phyloP scores from a whole-genome alignment of 2,888 invertebrate genomes.

The Drosophila paramelanica region DNA sequence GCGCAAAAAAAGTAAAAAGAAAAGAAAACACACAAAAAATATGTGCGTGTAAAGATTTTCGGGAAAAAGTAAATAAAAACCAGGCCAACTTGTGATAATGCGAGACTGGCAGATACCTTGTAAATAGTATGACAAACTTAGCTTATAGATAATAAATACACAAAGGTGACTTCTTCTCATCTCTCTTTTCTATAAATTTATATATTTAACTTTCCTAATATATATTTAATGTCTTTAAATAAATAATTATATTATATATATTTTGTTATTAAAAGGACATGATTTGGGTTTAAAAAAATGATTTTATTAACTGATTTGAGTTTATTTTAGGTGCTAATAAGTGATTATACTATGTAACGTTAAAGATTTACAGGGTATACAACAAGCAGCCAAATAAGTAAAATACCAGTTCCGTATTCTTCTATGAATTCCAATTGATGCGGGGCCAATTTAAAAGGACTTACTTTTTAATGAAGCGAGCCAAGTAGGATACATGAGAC shows the following conservation, averaged over 20 bases:
- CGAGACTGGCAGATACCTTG: not conserved
- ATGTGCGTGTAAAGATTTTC: constrained; percentile 24
- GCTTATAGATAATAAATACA: no score
- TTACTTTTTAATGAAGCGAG: constrained; percentile 77
- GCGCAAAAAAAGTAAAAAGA: constrained; percentile 22
- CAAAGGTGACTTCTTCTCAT: no score
- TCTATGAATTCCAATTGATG: constrained; percentile 68
- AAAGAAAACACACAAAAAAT: constrained; percentile 9
- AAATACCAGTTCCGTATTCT: constrained; percentile 14
- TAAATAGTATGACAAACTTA: not conserved
- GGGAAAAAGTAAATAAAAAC: constrained; percentile 20
- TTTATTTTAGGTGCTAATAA: no score
- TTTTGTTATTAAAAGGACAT: no score
- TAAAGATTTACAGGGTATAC: not conserved
- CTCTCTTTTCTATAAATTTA: no score
- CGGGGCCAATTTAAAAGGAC: constrained; percentile 74
- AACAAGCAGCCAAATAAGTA: constrained; percentile 3
- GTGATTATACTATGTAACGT: no score
- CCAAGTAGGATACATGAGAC: constrained; percentile 42
- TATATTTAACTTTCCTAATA: no score
- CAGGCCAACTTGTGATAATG: constrained; percentile 29
- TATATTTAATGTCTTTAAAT: not conserved
- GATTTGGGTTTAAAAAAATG: no score
- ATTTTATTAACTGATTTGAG: no score
- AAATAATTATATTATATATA: no score